Conservation (phyloP, 2,888 invertebrate genomes). For the Dryococelus australis region DNA sequence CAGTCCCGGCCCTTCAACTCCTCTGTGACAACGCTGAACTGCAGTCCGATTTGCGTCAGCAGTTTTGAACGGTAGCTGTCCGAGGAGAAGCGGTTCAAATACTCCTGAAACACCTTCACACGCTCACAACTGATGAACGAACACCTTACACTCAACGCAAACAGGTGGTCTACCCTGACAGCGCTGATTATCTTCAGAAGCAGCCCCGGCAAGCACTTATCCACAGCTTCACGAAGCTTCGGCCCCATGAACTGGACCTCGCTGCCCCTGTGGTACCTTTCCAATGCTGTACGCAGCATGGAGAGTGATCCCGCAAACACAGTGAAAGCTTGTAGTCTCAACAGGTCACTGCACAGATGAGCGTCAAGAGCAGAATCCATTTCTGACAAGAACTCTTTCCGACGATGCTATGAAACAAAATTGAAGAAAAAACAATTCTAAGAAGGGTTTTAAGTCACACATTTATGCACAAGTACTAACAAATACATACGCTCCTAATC, state of each 20-base stretch:
- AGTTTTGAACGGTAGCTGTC: neutral
- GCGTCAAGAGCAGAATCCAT: neutral
- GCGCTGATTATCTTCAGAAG: neutral
- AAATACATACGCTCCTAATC: no score
- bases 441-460: no score
- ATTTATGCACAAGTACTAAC: no score
- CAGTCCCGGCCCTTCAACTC: neutral
- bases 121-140: neutral
- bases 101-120: neutral
- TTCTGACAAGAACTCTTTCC: neutral
- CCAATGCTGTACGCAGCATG: neutral
- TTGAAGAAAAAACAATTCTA: no score
- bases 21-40: neutral
- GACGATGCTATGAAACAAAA: neutral
- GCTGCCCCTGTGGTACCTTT: neutral
- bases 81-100: conserved; percentile 8
- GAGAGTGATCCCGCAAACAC: neutral
- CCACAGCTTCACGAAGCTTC: neutral
- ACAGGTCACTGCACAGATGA: neutral
- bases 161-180: neutral
- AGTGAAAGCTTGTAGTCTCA: neutral
- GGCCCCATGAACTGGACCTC: neutral
- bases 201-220: neutral
- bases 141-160: neutral
- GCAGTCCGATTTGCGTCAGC: neutral